Evolutionary conservation across 1,140 invertebrate species (phyloP), one percentile per base, ranked within the genome.

Genomic region (Drosophila murphyi): DNA sequence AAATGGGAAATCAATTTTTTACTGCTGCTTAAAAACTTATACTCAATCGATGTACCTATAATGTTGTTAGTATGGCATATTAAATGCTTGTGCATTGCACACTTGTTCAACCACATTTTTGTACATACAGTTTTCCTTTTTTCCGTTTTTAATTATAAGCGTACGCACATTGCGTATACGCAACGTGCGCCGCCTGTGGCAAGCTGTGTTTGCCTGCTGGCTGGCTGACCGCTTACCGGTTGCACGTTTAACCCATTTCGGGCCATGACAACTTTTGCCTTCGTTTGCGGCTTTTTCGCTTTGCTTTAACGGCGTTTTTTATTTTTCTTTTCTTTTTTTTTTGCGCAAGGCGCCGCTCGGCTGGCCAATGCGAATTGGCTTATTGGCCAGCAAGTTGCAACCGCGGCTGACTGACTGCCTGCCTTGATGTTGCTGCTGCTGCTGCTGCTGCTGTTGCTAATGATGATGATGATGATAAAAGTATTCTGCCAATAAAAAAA

Each of bases 201-300:
- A 35, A 29, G 28, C 48, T 35, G 43, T 39, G 20, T 3, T 6
- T 31, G 57, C 0, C 10, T 5, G 41, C 37, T 48, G 48, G 5
- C 45, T 52, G 55, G 20, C 43, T 71, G 41, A 34, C 43, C 34
- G 68, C 51, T 54, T 67, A 65, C 74, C 70, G 75, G 82, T 82
- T 74, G 80, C 83, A 83, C 83, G 83, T 87, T 87, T 87, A 88
- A 80, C 83, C 83, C 83, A 87, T 87, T 87, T 87, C 37, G 83
- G 76, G 83, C 67, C 83, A 87, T 77, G 76, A 88, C 83, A 88
- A 87, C 83, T 88, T 88, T 87, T 87, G 82, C 82, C 79, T 75
- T 80, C 67, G 68, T 73, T 74, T 69, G 70, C 70, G 52, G 67
- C 55, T 60, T 69, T 70, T 61, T 28, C 20, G 47, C 68, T 78